Evolutionary conservation across 2,888 invertebrate genomes (phyloP).

Genomic region (Eulithis testata): DNA sequence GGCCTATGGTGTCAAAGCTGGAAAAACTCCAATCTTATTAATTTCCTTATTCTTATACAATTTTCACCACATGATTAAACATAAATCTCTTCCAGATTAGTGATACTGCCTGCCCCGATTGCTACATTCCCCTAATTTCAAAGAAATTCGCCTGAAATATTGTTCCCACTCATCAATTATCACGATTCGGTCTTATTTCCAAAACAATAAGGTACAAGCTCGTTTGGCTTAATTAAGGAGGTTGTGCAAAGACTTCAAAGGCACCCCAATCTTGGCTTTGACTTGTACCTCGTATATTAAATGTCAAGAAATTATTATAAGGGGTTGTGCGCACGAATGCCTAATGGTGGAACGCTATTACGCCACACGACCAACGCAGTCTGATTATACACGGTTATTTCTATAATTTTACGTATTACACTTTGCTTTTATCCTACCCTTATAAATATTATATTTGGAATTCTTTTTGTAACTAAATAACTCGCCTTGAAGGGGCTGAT

Average conservation of each 20-base stretch:
- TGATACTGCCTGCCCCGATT: background rate
- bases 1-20: too few species aligned
- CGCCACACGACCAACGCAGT: constrained; percentile 31
- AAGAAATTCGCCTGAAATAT: constrained; percentile 23
- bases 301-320: constrained; percentile 42
- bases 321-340: constrained; percentile 41
- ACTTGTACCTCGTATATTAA: constrained; percentile 42
- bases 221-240: constrained; percentile 36
- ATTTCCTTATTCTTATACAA: background rate
- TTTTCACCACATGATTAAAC: background rate
- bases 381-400: constrained; percentile 18
- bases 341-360: constrained; percentile 37
- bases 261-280: constrained; percentile 38
- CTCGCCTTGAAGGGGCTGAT: too few species aligned
- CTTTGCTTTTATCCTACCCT: too few species aligned
- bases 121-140: constrained; percentile 18
- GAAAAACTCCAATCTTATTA: too few species aligned
- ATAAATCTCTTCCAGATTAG: background rate
- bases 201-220: constrained; percentile 33
- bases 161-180: constrained; percentile 9
- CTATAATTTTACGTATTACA: constrained; percentile 10
- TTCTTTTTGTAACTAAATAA: too few species aligned
- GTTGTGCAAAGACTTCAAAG: constrained; percentile 39
- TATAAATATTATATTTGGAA: too few species aligned
- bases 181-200: constrained; percentile 28